phyloP scores from a whole-genome alignment of 2,888 invertebrate species.

The Diarsia rubi region DNA sequence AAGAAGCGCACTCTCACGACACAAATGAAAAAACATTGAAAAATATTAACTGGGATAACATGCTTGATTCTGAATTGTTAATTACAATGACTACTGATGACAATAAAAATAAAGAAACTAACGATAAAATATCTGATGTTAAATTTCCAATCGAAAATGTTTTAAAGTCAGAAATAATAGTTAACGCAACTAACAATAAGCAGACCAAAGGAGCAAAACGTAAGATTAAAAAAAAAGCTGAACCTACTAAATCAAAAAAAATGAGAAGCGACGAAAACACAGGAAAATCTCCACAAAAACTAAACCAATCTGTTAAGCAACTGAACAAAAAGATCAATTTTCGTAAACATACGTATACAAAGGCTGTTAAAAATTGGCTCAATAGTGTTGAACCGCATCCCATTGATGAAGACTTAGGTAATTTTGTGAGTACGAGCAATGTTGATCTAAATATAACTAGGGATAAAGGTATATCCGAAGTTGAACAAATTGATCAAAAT shows the following conservation, averaged over 20 bases:
- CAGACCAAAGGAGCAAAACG: slow-evolving; percentile 29
- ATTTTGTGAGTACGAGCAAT: slow-evolving; percentile 16
- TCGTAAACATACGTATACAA: slow-evolving; percentile 79
- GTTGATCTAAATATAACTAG: not conserved
- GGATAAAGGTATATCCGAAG: slow-evolving; percentile 1
- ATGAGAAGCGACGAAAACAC: not conserved
- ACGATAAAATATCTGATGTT: slow-evolving; percentile 15
- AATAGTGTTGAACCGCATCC: slow-evolving; percentile 69
- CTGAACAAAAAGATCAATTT: slow-evolving; percentile 55
- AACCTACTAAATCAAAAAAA: slow-evolving; percentile 38
- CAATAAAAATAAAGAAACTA: slow-evolving; percentile 11
- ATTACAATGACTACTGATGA: slow-evolving; percentile 43
- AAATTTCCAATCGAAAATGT: slow-evolving; percentile 1
- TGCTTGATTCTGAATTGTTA: slow-evolving; percentile 81
- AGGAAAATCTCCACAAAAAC: not conserved
- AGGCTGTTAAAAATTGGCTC: slow-evolving; percentile 82
- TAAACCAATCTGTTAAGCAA: not conserved
- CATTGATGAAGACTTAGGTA: slow-evolving; percentile 46
- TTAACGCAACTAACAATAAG: not conserved
- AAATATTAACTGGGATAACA: slow-evolving; percentile 77
- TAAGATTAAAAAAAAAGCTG: slow-evolving; percentile 20
- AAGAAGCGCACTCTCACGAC: not conserved
- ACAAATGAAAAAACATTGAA: slow-evolving; percentile 4
- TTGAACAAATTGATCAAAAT: slow-evolving; percentile 18
- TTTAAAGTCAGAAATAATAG: slow-evolving; percentile 7